Base-by-base conservation (phyloP, 2,797 vertebrate genomes). In the Chelonia mydas region DNA sequence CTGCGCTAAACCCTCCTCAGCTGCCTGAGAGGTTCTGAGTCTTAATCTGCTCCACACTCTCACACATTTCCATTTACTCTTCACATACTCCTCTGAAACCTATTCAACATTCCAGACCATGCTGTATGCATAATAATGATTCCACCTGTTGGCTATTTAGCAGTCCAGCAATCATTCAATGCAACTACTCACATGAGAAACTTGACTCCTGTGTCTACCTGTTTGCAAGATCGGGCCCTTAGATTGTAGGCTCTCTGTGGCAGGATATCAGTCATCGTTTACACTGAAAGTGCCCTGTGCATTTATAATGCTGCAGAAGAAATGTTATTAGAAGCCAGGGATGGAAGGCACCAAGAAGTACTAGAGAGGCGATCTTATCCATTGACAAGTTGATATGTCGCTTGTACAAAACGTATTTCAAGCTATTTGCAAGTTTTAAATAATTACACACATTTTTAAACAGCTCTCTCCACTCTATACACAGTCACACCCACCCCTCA, bases 101-200 rank as follows among this genome's bases (percentile, higher is more conserved):
- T 51, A 33, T 0, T 80, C 91, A 78, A 25, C 92, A 93, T 91
- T 51, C 82, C 87, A 55, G 86, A 80, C 27, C 77, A 0, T 54
- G n/a, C 23, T 84, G 19, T 74, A 37, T 47, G 5, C 82, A 5
- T 93, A 92, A 93, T 7, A 27, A 85, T 86, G 72, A 85, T 96
- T 96, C 96, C 96, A 94, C 90, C 97, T 97, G 82, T 94, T 93
- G 96, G 96, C 72, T 96, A 2, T 31, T 83, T 84, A 12, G 57
- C 5, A 65, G 31, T 6, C 65, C 77, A 23, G 88, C 96, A 27
- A 57, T n/a, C 2, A 0, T 3, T 12, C 53, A 0, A 53, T 28
- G 15, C 28, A 11, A 11, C 68, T 3, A 33, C 31, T 33, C 59
- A 61, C 12, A 2, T 1, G 49, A 55, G 55, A 25, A 53, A 0